Conservation (phyloP, 2,888 invertebrate genomes). For the Microctonus brassicae region DNA sequence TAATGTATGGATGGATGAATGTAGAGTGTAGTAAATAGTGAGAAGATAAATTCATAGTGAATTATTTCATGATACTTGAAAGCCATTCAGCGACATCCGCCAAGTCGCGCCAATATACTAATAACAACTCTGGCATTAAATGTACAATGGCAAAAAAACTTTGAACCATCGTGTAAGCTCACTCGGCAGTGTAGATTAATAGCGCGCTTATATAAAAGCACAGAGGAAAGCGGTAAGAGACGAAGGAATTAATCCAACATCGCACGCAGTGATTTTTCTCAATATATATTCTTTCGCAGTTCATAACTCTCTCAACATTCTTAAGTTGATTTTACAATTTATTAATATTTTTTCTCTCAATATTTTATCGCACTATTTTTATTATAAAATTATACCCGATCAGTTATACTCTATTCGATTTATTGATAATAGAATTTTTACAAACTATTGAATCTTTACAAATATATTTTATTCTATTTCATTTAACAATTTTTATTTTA, state of each 20-base stretch:
- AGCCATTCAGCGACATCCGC: slow-evolving; percentile 22
- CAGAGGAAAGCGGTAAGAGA: background rate
- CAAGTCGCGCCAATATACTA: slow-evolving; percentile 27
- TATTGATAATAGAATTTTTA: background rate
- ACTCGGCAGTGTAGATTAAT: slow-evolving; percentile 35
- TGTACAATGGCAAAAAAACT: background rate
- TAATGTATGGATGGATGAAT: too few species aligned
- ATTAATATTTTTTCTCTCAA: background rate
- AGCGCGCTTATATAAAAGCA: slow-evolving; percentile 28
- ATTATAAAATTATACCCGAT: background rate
- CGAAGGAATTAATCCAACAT: slow-evolving; percentile 33
- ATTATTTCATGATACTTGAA: background rate
- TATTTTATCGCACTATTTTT: slow-evolving; percentile 47
- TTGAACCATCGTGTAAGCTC: slow-evolving; percentile 37
- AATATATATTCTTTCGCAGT: background rate
- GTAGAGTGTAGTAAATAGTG: background rate
- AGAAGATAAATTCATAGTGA: background rate
- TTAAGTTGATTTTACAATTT: background rate
- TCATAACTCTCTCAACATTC: slow-evolving; percentile 4
- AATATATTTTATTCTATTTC: background rate
- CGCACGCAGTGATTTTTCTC: background rate
- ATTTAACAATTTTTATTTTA: background rate
- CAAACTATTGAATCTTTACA: background rate
- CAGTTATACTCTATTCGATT: background rate
- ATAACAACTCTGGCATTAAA: slow-evolving; percentile 18